Evolutionary conservation across 2,888 invertebrate genomes (phyloP), one percentile per base, ranked within the genome.

Genomic region (Tenthredo mesomela): DNA sequence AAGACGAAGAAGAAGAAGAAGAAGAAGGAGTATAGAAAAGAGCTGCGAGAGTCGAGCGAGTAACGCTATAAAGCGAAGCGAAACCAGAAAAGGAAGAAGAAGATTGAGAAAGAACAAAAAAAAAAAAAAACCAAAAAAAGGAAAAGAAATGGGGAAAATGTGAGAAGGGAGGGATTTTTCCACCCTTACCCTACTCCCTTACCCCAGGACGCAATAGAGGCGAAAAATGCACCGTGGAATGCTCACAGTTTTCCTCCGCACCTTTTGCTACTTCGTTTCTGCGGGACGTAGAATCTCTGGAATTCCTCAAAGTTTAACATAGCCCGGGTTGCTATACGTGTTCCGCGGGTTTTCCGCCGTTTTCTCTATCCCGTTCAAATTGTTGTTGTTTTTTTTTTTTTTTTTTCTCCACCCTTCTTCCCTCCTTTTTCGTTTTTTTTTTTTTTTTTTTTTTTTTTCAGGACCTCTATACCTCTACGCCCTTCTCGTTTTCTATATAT

Each of bases 161-260:
- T 21, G 10, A 29, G 67, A 18, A 15, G 18, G 5, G 10, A 40
- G 43, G 43, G 73, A 25, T 54, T 54, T 47, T 67, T 47, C 54
- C n/a, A 33, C 15, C 25, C 54, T 7, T 15, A 29, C 37, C 18
- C 21, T 18, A 2, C 10, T 12, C 15, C 3, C 5, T 15, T 12
- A 15, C 4, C 4, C 25, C 25, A 15, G 29, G 29, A 61, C 50
- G 77, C 50, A 77, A 77, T 77, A 80, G 29, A 50, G 33, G 37
- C 61, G 61, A 80, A 80, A 80, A 80, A 80, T 80, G 58, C 80
- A 61, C 21, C 61, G 12, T 80, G 80, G 61, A 80, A 80, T 80
- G 80, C 80, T 80, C 80, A 80, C 80, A 61, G 80, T 80, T 61
- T 61, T 29, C 61, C 61, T 54, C 15, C 18, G 5, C 7, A n/a